Conservation (phyloP, 2,797 vertebrate genomes). For the Buceros bicornis region DNA sequence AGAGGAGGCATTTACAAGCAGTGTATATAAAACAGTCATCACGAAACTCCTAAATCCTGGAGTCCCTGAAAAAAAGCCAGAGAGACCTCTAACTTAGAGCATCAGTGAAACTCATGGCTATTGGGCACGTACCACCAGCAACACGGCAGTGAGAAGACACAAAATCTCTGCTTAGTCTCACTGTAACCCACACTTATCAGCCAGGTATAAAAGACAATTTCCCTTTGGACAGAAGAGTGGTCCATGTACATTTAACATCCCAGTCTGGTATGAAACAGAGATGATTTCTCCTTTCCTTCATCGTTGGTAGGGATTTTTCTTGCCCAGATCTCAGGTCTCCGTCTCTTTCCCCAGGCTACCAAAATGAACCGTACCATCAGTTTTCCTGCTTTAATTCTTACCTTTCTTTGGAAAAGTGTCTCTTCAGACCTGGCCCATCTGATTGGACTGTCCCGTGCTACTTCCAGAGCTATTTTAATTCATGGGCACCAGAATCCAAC, state of each 20-base stretch:
- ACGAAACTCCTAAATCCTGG: not conserved
- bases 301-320: not conserved
- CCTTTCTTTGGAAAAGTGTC: not conserved
- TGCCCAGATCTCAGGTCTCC: not conserved
- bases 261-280: not conserved
- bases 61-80: not conserved
- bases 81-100: not conserved
- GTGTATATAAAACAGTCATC: not conserved
- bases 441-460: not conserved
- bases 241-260: not conserved
- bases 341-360: not conserved
- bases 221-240: not conserved
- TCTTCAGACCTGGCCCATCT: not conserved
- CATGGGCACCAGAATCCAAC: not conserved
- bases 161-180: not conserved
- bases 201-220: not conserved
- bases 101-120: not conserved
- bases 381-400: not conserved
- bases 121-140: not conserved
- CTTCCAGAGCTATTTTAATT: constrained; percentile 22
- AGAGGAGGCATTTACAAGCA: not conserved
- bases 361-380: not conserved
- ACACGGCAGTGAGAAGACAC: not conserved
- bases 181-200: not conserved
- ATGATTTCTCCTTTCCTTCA: not conserved